Percentiles rank a stretch among this genome's conserved stretches.
phyloP scores from a whole-genome alignment of 1,140 invertebrate species.

The Sipha flava region DNA sequence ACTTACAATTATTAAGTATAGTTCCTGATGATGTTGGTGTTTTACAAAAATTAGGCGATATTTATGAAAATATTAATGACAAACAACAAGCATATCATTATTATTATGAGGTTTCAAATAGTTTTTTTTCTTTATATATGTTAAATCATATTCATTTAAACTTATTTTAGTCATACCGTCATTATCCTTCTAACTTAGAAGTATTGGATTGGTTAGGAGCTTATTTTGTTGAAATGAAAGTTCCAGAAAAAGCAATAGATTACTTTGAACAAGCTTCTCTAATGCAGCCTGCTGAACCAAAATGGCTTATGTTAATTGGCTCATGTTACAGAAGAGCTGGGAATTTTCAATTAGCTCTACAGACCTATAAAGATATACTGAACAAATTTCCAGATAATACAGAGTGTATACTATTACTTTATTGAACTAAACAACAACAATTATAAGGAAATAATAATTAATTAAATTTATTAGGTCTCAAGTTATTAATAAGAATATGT shows the following conservation, averaged over 20 bases:
- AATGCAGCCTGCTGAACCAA: slow-evolving; percentile 75
- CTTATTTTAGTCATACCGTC: slow-evolving; percentile 65
- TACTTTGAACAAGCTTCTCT: slow-evolving; percentile 82
- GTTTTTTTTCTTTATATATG: background rate
- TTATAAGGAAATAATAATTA: background rate
- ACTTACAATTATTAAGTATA: slow-evolving; percentile 74
- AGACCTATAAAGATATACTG: slow-evolving; percentile 70
- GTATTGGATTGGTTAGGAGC: slow-evolving; percentile 87
- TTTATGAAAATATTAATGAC: slow-evolving; percentile 77
- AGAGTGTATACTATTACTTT: slow-evolving; percentile 53
- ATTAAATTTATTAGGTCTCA: slow-evolving; percentile 50
- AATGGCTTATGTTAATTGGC: slow-evolving; percentile 77
- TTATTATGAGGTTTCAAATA: slow-evolving; percentile 68
- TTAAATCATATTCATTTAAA: background rate
- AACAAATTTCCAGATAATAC: slow-evolving; percentile 74
- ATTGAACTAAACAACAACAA: background rate
- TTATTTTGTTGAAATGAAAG: slow-evolving; percentile 83
- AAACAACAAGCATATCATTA: slow-evolving; percentile 88
- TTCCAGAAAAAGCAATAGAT: slow-evolving; percentile 75
- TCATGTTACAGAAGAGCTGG: slow-evolving; percentile 73
- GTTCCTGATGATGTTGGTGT: slow-evolving; percentile 76
- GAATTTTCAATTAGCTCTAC: slow-evolving; percentile 72
- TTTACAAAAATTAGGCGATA: slow-evolving; percentile 71
- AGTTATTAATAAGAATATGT: slow-evolving; percentile 71
- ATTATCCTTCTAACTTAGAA: slow-evolving; percentile 79